These are phyloP conservation scores for Pardosa pseudoannulata DNA, from an alignment of 2,888 invertebrate species.

Conservation along the genomic window DNA sequence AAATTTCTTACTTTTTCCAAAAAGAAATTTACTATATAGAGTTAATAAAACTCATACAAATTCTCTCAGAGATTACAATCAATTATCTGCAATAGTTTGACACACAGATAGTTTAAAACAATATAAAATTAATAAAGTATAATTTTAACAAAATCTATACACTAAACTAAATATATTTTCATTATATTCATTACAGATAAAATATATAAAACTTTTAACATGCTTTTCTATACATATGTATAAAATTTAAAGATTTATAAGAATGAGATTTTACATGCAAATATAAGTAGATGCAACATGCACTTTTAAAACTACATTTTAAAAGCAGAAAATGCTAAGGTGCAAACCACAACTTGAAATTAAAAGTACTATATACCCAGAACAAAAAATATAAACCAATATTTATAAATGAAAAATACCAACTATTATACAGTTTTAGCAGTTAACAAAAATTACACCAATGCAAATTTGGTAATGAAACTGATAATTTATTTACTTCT, in stretches of 20 bases:
- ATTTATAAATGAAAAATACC: neutral
- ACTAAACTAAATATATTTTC: neutral
- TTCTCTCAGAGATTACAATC: slow-evolving; percentile 3
- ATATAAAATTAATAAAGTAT: slow-evolving; percentile 12
- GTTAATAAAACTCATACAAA: neutral
- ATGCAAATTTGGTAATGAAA: slow-evolving; percentile 58
- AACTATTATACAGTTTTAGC: neutral
- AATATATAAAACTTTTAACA: neutral
- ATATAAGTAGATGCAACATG: slow-evolving; percentile 7
- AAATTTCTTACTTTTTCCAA: neutral
- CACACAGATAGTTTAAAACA: neutral
- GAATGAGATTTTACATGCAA: slow-evolving; percentile 2
- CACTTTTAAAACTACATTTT: neutral
- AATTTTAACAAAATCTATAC: slow-evolving; percentile 17
- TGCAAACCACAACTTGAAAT: neutral
- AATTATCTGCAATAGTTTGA: neutral
- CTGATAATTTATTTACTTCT: slow-evolving; percentile 76
- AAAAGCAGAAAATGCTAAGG: neutral
- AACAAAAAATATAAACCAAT: neutral
- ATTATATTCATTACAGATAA: neutral
- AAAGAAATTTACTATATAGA: neutral
- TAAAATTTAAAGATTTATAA: neutral
- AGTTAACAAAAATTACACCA: slow-evolving; percentile 65
- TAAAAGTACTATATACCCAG: neutral
- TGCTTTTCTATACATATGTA: neutral